A percentile compares a stretch with the other conserved stretches of the same genome.
Evolutionary conservation across 1,140 invertebrate genomes (phyloP).

Genomic region (Habropoda laboriosa): DNA sequence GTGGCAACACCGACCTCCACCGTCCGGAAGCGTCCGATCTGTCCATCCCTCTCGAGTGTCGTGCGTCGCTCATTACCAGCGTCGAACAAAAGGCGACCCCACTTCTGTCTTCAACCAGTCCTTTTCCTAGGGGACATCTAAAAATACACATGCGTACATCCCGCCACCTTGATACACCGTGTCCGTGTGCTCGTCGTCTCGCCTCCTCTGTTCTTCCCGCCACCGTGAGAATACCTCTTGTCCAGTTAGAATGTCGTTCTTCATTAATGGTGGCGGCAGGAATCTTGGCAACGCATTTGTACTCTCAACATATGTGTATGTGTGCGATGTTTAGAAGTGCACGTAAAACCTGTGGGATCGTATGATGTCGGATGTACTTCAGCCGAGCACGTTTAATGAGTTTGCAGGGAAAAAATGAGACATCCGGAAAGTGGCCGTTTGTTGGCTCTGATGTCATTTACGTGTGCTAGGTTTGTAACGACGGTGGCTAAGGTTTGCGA

Average conservation of each 20-base stretch:
- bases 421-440: neutral
- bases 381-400: conserved; percentile 3
- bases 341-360: neutral
- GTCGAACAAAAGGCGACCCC: conserved; percentile 59
- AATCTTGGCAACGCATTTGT: conserved; percentile 45
- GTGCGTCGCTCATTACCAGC: conserved; percentile 65
- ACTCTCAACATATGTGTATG: neutral
- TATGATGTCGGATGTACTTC: neutral
- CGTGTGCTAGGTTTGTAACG: too few species aligned
- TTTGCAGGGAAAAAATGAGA: neutral
- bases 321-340: conserved; percentile 4
- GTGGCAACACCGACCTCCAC: neutral
- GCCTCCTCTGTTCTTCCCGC: neutral
- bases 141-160: conserved; percentile 48
- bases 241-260: conserved; percentile 33
- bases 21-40: conserved; percentile 59
- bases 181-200: neutral
- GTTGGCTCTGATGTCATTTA: neutral
- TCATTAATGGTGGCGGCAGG: conserved; percentile 27
- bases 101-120: conserved; percentile 43
- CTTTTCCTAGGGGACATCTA: conserved; percentile 47
- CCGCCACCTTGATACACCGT: conserved; percentile 37
- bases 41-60: conserved; percentile 54
- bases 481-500: too few species aligned
- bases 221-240: conserved; percentile 21